Evolutionary conservation across 2,888 invertebrate genomes (phyloP).

Genomic region (Eupithecia dodoneata): DNA sequence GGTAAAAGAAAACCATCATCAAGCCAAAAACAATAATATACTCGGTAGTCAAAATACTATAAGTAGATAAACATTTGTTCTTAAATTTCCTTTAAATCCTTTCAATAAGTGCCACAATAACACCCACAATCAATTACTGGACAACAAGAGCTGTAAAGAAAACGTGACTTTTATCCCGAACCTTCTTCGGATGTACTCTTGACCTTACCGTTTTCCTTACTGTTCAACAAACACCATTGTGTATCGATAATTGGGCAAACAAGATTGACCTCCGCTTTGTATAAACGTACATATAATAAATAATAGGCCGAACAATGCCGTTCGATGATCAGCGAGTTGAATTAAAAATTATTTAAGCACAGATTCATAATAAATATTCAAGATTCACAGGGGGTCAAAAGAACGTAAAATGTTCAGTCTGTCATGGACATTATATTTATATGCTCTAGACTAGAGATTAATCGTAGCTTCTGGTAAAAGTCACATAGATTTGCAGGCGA

Average conservation of each 20-base stretch:
- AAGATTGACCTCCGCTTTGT: conserved; percentile 48
- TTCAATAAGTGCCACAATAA: neutral
- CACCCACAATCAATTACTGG: conserved; percentile 9
- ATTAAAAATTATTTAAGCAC: conserved; percentile 28
- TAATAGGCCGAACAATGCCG: conserved; percentile 38
- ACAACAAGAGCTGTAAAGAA: conserved; percentile 20
- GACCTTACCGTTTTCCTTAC: conserved; percentile 46
- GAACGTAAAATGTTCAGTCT: neutral
- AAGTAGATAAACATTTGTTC: neutral
- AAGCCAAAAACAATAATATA: neutral
- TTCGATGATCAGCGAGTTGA: conserved; percentile 35
- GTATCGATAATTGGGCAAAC: conserved; percentile 49
- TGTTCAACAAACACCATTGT: conserved; percentile 35
- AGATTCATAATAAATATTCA: neutral
- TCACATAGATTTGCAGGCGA: neutral
- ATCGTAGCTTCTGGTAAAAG: neutral
- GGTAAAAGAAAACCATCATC: neutral
- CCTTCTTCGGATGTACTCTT: conserved; percentile 34
- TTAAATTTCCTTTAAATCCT: neutral
- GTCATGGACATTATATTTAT: neutral
- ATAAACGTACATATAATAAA: conserved; percentile 45
- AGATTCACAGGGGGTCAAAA: neutral
- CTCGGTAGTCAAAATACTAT: neutral
- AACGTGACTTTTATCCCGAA: conserved; percentile 19
- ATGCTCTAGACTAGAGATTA: neutral